phyloP scores from a whole-genome alignment of 2,797 vertebrate species.

The Muscicapa striata region DNA sequence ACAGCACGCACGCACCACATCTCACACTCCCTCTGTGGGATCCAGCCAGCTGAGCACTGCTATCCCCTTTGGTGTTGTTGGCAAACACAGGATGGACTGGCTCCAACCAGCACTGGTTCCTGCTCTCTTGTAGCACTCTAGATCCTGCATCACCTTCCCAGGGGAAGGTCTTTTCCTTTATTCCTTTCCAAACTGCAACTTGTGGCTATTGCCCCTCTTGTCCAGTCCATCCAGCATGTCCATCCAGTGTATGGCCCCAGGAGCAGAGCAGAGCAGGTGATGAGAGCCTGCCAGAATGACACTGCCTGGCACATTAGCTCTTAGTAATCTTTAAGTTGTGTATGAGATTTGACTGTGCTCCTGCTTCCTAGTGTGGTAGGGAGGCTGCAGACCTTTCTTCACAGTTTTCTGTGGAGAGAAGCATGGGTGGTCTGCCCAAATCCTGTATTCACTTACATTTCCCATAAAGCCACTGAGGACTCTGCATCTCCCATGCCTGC shows the following conservation, averaged over 20 bases:
- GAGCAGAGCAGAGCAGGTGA: background rate
- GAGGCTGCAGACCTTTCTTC: background rate
- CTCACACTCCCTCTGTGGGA: fast-evolving
- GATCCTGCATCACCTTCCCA: background rate
- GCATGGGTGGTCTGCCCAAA: background rate
- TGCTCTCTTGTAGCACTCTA: background rate
- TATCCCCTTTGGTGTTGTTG: background rate
- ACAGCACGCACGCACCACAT: fast-evolving
- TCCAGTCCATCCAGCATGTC: background rate
- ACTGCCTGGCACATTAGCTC: fast-evolving
- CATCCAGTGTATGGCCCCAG: background rate
- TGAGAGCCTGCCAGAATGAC: background rate
- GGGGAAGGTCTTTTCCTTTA: background rate
- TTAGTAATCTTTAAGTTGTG: background rate
- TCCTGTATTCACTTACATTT: background rate
- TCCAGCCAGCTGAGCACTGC: fast-evolving
- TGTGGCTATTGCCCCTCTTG: background rate
- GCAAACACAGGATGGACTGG: background rate
- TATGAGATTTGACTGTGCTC: background rate
- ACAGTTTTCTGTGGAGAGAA: background rate
- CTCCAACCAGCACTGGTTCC: background rate
- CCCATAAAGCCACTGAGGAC: background rate
- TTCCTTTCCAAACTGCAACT: background rate
- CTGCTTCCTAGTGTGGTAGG: background rate
- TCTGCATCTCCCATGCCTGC: background rate